These are phyloP conservation scores for Philotrypesis tridentata DNA, from an alignment of 1,140 invertebrate genomes.

Conservation along the genomic window DNA sequence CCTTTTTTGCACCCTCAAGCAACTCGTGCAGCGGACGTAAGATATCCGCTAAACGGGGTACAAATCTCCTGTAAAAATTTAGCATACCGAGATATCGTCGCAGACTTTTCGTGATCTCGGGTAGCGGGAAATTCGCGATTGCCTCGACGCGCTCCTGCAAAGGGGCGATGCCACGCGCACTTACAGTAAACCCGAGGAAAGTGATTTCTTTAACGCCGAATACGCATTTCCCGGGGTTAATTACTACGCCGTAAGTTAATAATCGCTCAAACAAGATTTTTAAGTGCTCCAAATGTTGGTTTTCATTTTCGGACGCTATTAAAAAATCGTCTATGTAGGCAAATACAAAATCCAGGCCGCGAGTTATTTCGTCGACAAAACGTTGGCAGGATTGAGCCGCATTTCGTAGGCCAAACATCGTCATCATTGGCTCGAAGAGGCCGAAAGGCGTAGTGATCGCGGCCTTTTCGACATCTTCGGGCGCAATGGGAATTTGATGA, in stretches of 20 bases:
- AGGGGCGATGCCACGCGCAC: neutral
- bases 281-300: too few relatives aligned
- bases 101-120: conserved; percentile 51
- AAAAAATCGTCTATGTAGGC: too few relatives aligned
- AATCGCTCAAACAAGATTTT: too few relatives aligned
- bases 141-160: conserved; percentile 38
- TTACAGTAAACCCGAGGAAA: neutral
- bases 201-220: neutral
- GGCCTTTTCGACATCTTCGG: too few relatives aligned
- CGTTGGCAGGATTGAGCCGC: conserved; percentile 50
- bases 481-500: too few relatives aligned
- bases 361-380: too few relatives aligned
- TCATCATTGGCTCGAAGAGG: conserved; percentile 26
- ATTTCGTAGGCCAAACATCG: conserved; percentile 53
- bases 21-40: neutral
- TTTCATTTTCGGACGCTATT: too few relatives aligned
- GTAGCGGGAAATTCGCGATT: conserved; percentile 48
- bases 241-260: too few relatives aligned
- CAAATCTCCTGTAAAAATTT: conserved; percentile 58
- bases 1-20: neutral
- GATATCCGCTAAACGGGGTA: neutral
- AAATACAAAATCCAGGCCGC: too few relatives aligned
- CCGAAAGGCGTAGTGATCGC: too few relatives aligned
- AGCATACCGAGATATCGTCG: conserved; percentile 62
- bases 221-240: too few relatives aligned